Percentiles rank a stretch among this genome's conserved stretches.
Evolutionary conservation across 2,888 invertebrate genomes (phyloP).

Genomic region (Cyclophora albipunctata): DNA sequence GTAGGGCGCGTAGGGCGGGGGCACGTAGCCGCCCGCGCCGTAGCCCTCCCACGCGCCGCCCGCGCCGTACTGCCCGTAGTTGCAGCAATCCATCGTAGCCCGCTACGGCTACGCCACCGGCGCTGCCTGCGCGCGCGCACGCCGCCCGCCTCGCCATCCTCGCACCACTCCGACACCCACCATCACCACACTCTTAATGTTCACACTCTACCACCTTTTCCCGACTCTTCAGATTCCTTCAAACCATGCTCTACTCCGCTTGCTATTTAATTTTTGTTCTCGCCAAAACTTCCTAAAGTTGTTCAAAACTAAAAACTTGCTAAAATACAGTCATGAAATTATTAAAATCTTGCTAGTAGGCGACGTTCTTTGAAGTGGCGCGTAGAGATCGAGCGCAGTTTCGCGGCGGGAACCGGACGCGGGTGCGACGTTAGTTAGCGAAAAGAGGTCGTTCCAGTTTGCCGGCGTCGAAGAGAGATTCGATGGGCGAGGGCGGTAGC

Average conservation of each 20-base stretch:
- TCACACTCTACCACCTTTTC: conserved; percentile 25
- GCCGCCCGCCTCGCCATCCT: conserved; percentile 33
- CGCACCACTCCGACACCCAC: conserved; percentile 38
- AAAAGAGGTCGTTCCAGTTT: conserved; percentile 73
- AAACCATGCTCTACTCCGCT: not conserved
- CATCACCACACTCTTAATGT: conserved; percentile 36
- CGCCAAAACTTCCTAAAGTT: conserved; percentile 8
- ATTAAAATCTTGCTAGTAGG: conserved; percentile 21
- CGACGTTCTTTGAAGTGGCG: conserved; percentile 18
- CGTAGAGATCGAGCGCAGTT: conserved; percentile 56
- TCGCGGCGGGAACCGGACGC: conserved; percentile 64
- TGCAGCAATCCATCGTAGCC: conserved; percentile 66
- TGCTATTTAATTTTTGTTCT: conserved; percentile 1
- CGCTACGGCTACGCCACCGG: conserved; percentile 47
- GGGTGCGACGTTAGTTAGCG: conserved; percentile 69
- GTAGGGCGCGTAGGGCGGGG: conserved; percentile 42
- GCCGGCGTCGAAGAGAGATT: conserved; percentile 62
- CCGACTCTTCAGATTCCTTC: conserved; percentile 20
- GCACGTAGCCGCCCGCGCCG: conserved; percentile 43
- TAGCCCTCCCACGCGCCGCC: conserved; percentile 41
- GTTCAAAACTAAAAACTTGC: conserved; percentile 11
- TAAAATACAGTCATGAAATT: conserved; percentile 18
- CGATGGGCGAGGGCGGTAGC: conserved; percentile 34
- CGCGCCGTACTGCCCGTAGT: conserved; percentile 68
- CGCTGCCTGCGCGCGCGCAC: conserved; percentile 43